Conservation (phyloP, 2,797 vertebrate species). For the Mallotus villosus region DNA sequence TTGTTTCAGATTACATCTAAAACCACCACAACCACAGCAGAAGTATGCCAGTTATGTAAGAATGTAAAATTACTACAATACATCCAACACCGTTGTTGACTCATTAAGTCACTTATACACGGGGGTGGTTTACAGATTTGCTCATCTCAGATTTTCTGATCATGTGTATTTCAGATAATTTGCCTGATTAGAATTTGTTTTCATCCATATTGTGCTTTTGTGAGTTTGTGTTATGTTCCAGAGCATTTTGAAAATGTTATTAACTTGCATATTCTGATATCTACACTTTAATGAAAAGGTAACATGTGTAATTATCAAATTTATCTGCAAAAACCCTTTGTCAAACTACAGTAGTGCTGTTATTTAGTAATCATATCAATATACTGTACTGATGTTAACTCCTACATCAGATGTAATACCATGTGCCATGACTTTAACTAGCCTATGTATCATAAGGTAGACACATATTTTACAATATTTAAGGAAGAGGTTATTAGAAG, state of each 20-base stretch:
- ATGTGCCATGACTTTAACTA: neutral
- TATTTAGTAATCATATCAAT: neutral
- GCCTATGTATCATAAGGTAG: too few relatives aligned
- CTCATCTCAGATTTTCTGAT: neutral
- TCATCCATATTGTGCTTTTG: constrained; percentile 10
- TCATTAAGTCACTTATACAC: constrained; percentile 43
- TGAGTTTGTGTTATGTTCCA: neutral
- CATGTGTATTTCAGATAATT: neutral
- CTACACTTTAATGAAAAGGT: neutral
- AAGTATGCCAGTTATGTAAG: constrained; percentile 42
- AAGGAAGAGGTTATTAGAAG: neutral
- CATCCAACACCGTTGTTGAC: constrained; percentile 57
- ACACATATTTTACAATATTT: neutral
- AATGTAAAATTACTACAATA: constrained; percentile 59
- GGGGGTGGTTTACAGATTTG: constrained; percentile 31
- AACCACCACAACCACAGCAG: constrained; percentile 62
- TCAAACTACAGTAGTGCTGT: constrained; percentile 1
- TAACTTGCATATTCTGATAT: neutral
- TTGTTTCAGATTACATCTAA: constrained; percentile 37
- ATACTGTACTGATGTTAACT: constrained; percentile 1
- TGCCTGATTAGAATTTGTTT: neutral
- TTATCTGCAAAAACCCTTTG: constrained; percentile 1
- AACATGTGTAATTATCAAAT: constrained; percentile 1
- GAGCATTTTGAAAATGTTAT: neutral
- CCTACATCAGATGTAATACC: neutral